phyloP scores from a whole-genome alignment of 2,113 vertebrate genomes.

The Arizona elegans region DNA sequence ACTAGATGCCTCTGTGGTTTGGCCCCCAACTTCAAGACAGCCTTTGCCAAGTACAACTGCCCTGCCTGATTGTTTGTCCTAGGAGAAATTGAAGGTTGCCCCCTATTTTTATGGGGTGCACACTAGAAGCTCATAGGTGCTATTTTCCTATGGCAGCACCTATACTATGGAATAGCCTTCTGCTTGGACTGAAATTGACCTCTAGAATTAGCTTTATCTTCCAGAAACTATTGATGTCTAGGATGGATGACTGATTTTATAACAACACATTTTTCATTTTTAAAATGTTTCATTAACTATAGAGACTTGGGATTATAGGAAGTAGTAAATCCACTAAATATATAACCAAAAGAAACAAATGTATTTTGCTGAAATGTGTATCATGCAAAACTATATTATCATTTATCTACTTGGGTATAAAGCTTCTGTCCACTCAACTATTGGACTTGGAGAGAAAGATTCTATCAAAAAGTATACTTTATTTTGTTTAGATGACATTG shows the following conservation, averaged over 20 bases:
- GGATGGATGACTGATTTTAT: not conserved
- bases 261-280: not conserved
- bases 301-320: not conserved
- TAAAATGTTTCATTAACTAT: not conserved
- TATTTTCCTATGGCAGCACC: not conserved
- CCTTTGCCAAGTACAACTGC: not conserved
- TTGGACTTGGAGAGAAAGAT: not conserved
- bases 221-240: not conserved
- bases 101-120: not conserved
- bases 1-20: not conserved
- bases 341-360: not conserved
- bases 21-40: not conserved
- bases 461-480: conserved; percentile 33
- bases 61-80: not conserved
- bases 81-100: not conserved
- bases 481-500: conserved; percentile 20
- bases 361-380: not conserved
- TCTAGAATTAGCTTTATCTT: not conserved
- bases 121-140: not conserved
- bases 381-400: not conserved
- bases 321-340: not conserved
- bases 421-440: not conserved
- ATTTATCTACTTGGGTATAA: not conserved
- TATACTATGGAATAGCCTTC: not conserved
- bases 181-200: not conserved